Evolutionary conservation across 1,140 invertebrate species (phyloP).

Genomic region (Danaus melanippus): DNA sequence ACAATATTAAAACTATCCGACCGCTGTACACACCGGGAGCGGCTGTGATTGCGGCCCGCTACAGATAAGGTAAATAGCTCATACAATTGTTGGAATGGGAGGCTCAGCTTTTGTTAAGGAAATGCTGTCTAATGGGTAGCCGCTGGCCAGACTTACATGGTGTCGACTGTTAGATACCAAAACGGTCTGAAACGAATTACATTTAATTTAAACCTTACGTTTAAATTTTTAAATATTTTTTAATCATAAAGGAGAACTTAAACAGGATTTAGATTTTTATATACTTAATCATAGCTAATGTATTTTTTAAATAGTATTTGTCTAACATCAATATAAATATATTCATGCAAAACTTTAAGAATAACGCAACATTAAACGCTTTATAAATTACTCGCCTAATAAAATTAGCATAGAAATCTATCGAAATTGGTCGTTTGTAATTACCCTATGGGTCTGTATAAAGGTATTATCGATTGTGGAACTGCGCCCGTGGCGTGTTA

Average conservation of each 20-base stretch:
- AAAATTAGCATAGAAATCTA: slow-evolving; percentile 59
- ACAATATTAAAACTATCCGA: slow-evolving; percentile 37
- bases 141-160: slow-evolving; percentile 58
- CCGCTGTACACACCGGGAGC: slow-evolving; percentile 29
- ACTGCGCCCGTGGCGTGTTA: slow-evolving; percentile 3
- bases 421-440: slow-evolving; percentile 35
- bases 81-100: slow-evolving; percentile 66
- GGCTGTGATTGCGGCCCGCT: slow-evolving; percentile 53
- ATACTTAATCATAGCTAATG: too few species aligned
- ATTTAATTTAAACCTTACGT: too few species aligned
- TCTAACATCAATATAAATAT: too few species aligned
- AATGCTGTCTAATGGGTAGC: slow-evolving; percentile 59
- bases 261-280: too few species aligned
- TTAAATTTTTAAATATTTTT: too few species aligned
- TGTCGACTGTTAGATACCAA: slow-evolving; percentile 48
- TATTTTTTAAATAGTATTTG: too few species aligned
- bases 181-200: slow-evolving; percentile 30
- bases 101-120: slow-evolving; percentile 62
- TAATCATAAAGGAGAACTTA: too few species aligned
- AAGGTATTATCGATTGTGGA: slow-evolving; percentile 6
- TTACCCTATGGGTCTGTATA: neutral
- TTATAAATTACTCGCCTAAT: slow-evolving; percentile 25
- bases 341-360: too few species aligned
- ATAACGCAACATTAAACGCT: too few species aligned
- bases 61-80: slow-evolving; percentile 70